Evolutionary conservation across 2,888 invertebrate genomes (phyloP), one percentile per base, ranked within the genome.

Genomic region (Ectemnius continuus): DNA sequence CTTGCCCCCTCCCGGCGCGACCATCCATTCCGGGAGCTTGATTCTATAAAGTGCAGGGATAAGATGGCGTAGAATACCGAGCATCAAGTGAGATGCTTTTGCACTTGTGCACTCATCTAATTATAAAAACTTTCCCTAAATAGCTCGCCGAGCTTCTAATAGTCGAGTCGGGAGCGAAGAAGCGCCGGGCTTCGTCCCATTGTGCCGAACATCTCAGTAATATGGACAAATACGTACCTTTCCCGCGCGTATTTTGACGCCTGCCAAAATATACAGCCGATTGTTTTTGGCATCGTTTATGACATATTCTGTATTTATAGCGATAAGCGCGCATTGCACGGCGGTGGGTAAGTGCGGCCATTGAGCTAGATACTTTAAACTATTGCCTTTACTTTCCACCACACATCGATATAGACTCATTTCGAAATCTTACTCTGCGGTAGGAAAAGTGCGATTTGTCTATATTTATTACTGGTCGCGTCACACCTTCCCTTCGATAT

Each of bases 51-150:
- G 36, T 36, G 36, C 36, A 36, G 36, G 36, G 36, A 36, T 74
- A 83, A 81, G 75, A 85, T 85, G 85, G 85, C 85, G 85, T 79
- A 77, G 72, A 62, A 60, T 76, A 75, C 58, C 18, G 59, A 63
- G 60, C 47, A 56, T 14, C 45, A 28, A 67, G 60, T n/a, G 61
- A 68, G 48, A 75, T 62, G 52, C 59, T 68, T 75, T 61, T 67
- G 52, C 67, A 63, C 36, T 73, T 66, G n/a, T 66, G 18, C 61
- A 8, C 52, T 61, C 20, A 20, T 57, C 16, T 66, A 61, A 46
- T 36, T 63, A 58, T 66, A 48, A 20, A 47, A 16, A 61, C 57
- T 67, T 57, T 48, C 36, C 61, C 57, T 16, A 59, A 61, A 64
- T 67, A 65, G 64, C 2, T 4, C 4, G 45, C 36, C 16, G 59